Percentiles rank a stretch among this genome's conserved stretches.
Evolutionary conservation across 2,797 vertebrate genomes (phyloP).

Genomic region (Onychomys leucogaster): DNA sequence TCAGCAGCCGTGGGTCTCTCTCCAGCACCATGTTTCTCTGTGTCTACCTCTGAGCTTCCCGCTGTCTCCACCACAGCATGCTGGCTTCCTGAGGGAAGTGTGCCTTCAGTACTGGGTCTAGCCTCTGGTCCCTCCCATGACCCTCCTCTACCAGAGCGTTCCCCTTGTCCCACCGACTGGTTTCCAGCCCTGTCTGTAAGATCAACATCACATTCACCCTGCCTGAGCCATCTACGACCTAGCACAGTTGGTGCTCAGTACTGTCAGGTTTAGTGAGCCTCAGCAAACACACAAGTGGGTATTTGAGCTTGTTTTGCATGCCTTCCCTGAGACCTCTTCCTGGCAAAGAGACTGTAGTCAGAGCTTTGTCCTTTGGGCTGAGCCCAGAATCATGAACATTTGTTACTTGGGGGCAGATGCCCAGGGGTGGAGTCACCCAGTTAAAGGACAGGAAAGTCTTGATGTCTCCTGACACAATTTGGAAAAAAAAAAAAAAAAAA

Average conservation of each 20-base stretch:
- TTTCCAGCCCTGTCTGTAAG: background rate
- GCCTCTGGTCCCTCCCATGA: background rate
- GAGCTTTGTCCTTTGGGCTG: background rate
- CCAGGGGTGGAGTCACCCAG: background rate
- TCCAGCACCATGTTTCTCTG: background rate
- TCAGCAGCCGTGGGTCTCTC: background rate
- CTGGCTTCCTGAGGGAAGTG: constrained; percentile 15
- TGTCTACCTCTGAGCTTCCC: background rate
- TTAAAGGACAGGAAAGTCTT: background rate
- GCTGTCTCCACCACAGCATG: accelerated
- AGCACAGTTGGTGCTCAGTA: background rate
- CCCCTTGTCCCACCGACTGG: background rate
- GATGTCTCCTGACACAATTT: background rate
- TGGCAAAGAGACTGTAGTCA: accelerated
- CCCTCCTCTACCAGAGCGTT: background rate
- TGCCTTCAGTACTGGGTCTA: background rate
- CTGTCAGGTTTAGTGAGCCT: background rate
- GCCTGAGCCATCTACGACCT: background rate
- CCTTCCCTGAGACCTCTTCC: background rate
- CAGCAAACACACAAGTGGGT: accelerated
- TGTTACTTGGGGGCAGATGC: background rate
- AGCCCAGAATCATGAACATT: background rate
- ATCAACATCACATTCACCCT: accelerated
- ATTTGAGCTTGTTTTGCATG: background rate
- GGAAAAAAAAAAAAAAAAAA: background rate